Conservation (phyloP, 2,797 vertebrate species). For the Acanthis flammea region DNA sequence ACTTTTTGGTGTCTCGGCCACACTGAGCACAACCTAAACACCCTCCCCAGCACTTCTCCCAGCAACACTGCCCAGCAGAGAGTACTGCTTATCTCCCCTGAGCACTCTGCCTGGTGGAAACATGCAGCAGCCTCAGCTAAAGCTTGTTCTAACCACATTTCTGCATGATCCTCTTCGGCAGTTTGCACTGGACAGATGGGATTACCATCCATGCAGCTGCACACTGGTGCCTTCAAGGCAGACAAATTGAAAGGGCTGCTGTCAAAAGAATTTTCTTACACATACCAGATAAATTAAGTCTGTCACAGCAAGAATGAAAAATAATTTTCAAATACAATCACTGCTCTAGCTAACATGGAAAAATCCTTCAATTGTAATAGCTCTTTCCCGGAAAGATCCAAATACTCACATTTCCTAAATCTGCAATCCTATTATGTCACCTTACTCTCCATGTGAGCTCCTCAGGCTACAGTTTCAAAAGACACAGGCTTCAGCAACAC, state of each 20-base stretch:
- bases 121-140: not conserved
- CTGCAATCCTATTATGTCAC: not conserved
- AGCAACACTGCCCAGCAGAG: not conserved
- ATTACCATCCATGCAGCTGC: slow-evolving; percentile 45
- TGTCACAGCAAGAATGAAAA: not conserved
- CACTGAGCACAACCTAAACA: rapidly evolving
- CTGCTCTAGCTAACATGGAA: not conserved
- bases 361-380: not conserved
- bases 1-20: not conserved
- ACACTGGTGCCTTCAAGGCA: slow-evolving; percentile 43
- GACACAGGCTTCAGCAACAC: not conserved
- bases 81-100: not conserved
- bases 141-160: not conserved
- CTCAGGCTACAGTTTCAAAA: not conserved
- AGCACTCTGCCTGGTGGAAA: not conserved
- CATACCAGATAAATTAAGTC: not conserved
- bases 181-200: not conserved
- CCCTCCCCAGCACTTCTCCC: not conserved
- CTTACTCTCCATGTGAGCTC: not conserved
- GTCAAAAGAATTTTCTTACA: slow-evolving; percentile 27
- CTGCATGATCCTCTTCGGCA: not conserved
- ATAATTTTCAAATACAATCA: not conserved
- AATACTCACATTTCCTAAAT: not conserved
- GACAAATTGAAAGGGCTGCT: slow-evolving; percentile 9
- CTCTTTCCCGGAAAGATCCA: not conserved